Evolutionary conservation across 2,113 vertebrate genomes (phyloP), one percentile per base, ranked within the genome.

Genomic region (Muscicapa adusta): DNA sequence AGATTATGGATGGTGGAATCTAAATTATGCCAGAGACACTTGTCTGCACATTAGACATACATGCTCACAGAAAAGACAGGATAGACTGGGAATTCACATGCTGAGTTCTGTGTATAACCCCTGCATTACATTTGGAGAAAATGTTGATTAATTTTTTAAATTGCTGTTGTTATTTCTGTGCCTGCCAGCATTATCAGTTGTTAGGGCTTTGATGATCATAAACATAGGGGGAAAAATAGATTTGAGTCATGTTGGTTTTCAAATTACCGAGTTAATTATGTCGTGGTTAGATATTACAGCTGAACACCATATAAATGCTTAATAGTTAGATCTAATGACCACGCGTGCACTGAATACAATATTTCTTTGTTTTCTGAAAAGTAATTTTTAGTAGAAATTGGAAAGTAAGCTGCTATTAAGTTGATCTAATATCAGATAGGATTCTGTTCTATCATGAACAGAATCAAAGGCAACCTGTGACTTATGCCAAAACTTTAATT

Each of bases 91-190:
- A 87, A 50, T 89, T 89, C 25, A 38, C 34, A 26, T 65, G 14
- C 86, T 78, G 66, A 79, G 53, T 75, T 87, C 31, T 36, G 18
- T 91, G 23, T 65, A 22, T 85, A 87, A 89, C 38, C 38, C 66
- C 61, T 75, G 62, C 28, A 23, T 91, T 92, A 47, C 12, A 34
- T 75, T 78, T 87, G 68, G 25, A 75, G 73, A 78, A 93, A 92
- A 85, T 53, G 33, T 88, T 85, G 70, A 71, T 95, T 88, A 86
- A 43, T 81, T 80, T 82, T 88, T 93, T 94, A 38, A 81, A 75
- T 83, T 90, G 79, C 50, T 47, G 71, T 81, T 92, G 51, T 83
- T 93, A 81, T 75, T 91, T 91, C 53, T 94, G 2, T 84, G 80
- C 50, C 80, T 91, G 33, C 38, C 36, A 75, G 56, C 50, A 20